A percentile compares a stretch with the other conserved stretches of the same genome.
phyloP scores from a whole-genome alignment of 2,113 vertebrate species.

The Lepidothrix coronata region DNA sequence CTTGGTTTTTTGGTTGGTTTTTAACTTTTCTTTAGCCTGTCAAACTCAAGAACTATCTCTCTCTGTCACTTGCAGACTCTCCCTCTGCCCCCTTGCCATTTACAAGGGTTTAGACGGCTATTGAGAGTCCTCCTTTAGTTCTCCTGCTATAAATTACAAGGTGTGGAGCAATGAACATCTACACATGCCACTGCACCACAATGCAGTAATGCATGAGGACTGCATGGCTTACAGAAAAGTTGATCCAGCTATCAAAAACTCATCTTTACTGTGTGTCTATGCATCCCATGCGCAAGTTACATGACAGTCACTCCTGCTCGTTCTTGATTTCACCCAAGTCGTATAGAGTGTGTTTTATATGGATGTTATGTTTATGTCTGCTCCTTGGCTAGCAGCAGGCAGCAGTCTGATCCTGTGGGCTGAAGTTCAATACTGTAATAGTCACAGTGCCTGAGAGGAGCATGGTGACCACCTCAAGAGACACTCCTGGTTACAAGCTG shows the following conservation, averaged over 20 bases:
- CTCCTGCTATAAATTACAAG: background rate
- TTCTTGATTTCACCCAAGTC: background rate
- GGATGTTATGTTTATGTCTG: background rate
- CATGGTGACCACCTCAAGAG: background rate
- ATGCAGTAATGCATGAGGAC: background rate
- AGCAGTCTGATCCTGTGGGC: background rate
- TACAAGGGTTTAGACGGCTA: background rate
- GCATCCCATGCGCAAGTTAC: background rate
- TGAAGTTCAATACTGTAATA: background rate
- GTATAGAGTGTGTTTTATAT: accelerated
- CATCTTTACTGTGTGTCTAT: background rate
- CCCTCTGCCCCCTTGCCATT: background rate
- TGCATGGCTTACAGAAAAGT: background rate
- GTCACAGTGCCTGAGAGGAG: background rate
- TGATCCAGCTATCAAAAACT: background rate
- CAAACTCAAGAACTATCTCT: conserved; percentile 8
- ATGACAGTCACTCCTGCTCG: background rate
- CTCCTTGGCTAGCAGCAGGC: background rate
- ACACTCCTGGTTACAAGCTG: background rate
- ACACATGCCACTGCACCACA: background rate
- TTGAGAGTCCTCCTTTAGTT: background rate
- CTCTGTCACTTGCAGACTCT: background rate
- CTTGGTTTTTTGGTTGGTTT: conserved; percentile 12
- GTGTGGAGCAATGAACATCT: background rate
- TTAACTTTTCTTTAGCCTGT: conserved; percentile 49